Conservation (phyloP, 2,888 invertebrate genomes). For the Pogonocherus hispidulus region DNA sequence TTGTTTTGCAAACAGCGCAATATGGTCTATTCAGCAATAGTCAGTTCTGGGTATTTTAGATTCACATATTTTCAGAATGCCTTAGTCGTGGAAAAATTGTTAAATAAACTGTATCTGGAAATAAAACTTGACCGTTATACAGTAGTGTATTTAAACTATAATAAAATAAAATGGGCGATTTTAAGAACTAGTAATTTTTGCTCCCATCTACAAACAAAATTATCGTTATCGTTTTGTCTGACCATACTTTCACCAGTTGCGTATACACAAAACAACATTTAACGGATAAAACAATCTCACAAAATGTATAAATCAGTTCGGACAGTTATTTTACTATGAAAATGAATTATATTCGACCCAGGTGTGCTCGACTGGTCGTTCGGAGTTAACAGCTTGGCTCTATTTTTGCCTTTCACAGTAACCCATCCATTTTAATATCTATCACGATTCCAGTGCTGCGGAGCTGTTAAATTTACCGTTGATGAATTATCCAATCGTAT, state of each 20-base stretch:
- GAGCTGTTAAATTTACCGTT: slow-evolving; percentile 4
- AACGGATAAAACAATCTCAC: neutral
- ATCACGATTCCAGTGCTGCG: neutral
- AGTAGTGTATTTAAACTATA: no score
- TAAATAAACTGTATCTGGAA: no score
- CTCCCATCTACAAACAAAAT: no score
- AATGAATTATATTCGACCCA: slow-evolving; percentile 1
- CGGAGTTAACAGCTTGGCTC: neutral
- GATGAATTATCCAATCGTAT: slow-evolving; percentile 2
- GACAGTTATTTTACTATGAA: slow-evolving; percentile 4
- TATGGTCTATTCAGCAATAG: no score
- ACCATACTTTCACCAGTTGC: neutral
- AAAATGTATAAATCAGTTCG: slow-evolving; percentile 1
- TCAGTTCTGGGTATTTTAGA: no score
- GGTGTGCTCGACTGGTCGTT: neutral
- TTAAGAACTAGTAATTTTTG: no score
- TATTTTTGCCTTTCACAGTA: neutral
- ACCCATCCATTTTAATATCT: neutral
- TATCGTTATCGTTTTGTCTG: no score
- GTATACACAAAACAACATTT: neutral
- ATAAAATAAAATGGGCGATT: no score
- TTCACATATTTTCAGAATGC: no score
- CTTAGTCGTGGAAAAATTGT: no score
- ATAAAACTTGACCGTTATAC: no score
- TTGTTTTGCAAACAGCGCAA: no score